A percentile compares a stretch with the other conserved stretches of the same genome.
Conservation (phyloP, 2,888 invertebrate genomes). For the Teleiodes luculella region DNA sequence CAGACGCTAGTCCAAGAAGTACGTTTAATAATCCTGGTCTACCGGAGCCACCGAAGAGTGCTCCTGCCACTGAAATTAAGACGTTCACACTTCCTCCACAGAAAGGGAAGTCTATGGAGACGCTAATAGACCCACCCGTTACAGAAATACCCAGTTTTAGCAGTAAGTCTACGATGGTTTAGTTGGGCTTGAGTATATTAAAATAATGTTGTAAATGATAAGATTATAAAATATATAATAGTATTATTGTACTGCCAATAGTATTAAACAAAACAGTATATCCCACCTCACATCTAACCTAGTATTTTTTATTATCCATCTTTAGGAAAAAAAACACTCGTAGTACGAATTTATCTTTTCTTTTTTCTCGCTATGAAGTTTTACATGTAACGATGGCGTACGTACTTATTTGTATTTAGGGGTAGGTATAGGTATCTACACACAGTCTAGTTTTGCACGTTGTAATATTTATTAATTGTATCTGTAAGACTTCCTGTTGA, state of each 20-base stretch:
- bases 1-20: constrained; percentile 63
- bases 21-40: constrained; percentile 61
- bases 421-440: background rate
- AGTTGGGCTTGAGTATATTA: constrained; percentile 18
- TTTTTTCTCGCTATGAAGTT: no score
- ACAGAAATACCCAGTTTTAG: constrained; percentile 60
- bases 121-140: constrained; percentile 63
- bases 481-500: constrained; percentile 39
- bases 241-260: no score
- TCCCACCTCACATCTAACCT: no score
- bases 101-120: constrained; percentile 67
- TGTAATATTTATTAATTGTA: background rate
- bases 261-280: no score
- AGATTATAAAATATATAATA: no score
- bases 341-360: no score
- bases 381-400: no score
- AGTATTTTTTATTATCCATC: no score
- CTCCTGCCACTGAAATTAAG: constrained; percentile 60
- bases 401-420: no score
- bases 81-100: constrained; percentile 65
- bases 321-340: no score
- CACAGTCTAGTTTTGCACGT: background rate
- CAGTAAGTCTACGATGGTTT: constrained; percentile 73
- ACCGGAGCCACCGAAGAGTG: constrained; percentile 64
- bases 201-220: no score